Percentiles rank a stretch among this genome's conserved stretches.
These are phyloP conservation scores for Axea sp. DNA, from an alignment of 2,888 invertebrate genomes.

Conservation along the genomic window DNA sequence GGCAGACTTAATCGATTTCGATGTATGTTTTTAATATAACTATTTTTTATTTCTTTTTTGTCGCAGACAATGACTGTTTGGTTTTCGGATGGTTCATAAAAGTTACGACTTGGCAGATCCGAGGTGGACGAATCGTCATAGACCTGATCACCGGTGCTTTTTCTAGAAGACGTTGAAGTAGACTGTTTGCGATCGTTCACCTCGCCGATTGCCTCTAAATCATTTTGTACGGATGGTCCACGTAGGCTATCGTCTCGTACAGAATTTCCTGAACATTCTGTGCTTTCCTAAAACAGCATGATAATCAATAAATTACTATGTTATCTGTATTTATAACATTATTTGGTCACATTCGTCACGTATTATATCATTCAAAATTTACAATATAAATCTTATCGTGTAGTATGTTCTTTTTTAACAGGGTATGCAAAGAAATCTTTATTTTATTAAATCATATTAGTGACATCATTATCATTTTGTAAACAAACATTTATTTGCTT, in stretches of 20 bases:
- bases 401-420: too few species aligned
- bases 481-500: too few species aligned
- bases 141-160: conserved; percentile 1
- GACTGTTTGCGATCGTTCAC: conserved; percentile 34
- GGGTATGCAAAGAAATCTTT: too few species aligned
- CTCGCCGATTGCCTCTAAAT: conserved; percentile 7
- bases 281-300: too few species aligned
- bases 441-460: too few species aligned
- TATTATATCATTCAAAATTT: too few species aligned
- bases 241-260: conserved; percentile 66
- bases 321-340: too few species aligned
- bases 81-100: conserved; percentile 1
- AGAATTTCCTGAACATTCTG: conserved; percentile 73
- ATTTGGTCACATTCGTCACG: too few species aligned
- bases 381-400: too few species aligned
- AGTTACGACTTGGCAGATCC: conserved; percentile 21
- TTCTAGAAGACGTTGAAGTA: conserved; percentile 29
- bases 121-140: conserved; percentile 45
- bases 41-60: conserved; percentile 18
- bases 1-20: background rate
- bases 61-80: background rate
- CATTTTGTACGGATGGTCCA: conserved; percentile 42
- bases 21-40: conserved; percentile 2
- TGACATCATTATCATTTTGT: too few species aligned
- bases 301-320: too few species aligned